These are phyloP conservation scores for Acholoe squamosa DNA, from an alignment of 2,888 invertebrate species.

Conservation along the genomic window DNA sequence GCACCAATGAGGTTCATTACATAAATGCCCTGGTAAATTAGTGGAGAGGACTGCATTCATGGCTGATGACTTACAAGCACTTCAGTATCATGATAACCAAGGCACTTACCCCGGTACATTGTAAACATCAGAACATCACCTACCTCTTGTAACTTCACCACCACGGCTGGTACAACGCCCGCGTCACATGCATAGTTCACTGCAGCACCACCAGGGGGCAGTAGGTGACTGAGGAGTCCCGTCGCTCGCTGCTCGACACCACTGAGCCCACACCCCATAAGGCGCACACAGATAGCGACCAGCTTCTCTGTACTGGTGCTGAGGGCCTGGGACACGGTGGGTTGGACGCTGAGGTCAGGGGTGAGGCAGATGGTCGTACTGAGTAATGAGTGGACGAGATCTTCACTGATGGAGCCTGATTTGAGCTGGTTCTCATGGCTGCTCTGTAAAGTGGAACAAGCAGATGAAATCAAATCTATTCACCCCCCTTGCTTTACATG, in stretches of 20 bases:
- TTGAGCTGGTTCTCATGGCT: slow-evolving; percentile 42
- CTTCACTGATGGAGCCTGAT: slow-evolving; percentile 50
- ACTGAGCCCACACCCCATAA: slow-evolving; percentile 13
- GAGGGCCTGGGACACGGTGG: slow-evolving; percentile 1
- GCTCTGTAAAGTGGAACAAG: slow-evolving; percentile 64
- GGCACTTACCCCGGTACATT: too few relatives aligned
- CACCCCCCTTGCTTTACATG: too few relatives aligned
- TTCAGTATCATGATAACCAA: too few relatives aligned
- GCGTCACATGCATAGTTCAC: background rate
- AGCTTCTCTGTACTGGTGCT: background rate
- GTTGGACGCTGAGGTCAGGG: slow-evolving; percentile 67
- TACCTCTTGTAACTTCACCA: background rate
- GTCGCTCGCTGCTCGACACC: slow-evolving; percentile 57
- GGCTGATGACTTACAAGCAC: too few relatives aligned
- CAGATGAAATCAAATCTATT: too few relatives aligned
- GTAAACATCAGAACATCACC: background rate
- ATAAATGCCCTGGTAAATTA: too few relatives aligned
- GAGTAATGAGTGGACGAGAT: slow-evolving; percentile 69
- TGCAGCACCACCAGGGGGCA: slow-evolving; percentile 14
- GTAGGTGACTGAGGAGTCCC: slow-evolving; percentile 26
- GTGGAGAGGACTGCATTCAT: too few relatives aligned
- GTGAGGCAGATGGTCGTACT: slow-evolving; percentile 77
- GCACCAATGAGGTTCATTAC: too few relatives aligned
- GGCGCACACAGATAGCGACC: background rate
- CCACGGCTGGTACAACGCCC: slow-evolving; percentile 14